Percentiles rank a stretch among this genome's conserved stretches.
Evolutionary conservation across 1,140 invertebrate genomes (phyloP).

Genomic region (Propsilocerus akamusi): DNA sequence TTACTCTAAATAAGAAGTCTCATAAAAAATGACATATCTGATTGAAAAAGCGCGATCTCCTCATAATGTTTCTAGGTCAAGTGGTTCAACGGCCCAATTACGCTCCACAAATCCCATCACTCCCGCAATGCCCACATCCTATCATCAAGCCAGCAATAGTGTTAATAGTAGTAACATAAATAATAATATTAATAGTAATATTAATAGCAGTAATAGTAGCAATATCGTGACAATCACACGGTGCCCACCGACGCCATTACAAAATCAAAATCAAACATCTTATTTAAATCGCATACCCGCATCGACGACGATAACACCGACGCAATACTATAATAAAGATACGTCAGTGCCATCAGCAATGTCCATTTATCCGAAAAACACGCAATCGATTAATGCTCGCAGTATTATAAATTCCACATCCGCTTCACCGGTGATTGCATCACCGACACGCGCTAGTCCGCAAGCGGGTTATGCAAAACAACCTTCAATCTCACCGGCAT

Average conservation of each 20-base stretch:
- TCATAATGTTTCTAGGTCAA: conserved; percentile 3
- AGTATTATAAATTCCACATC: not conserved
- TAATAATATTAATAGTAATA: not conserved
- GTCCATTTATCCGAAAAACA: not conserved
- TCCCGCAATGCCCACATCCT: not conserved
- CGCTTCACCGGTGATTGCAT: not conserved
- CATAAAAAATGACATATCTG: no score
- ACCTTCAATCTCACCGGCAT: not conserved
- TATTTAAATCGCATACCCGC: not conserved
- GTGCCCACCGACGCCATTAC: not conserved
- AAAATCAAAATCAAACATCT: not conserved
- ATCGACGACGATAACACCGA: not conserved
- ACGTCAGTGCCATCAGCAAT: not conserved
- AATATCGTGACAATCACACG: conserved; percentile 1
- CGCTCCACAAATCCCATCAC: not conserved
- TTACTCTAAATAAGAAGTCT: no score
- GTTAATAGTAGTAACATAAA: not conserved
- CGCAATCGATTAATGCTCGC: not conserved
- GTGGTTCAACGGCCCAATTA: conserved; percentile 2
- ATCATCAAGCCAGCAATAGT: not conserved
- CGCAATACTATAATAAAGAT: not conserved
- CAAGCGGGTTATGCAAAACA: not conserved
- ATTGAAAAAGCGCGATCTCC: conserved; percentile 1
- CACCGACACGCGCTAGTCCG: not conserved
- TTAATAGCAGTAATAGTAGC: not conserved